A percentile compares a stretch with the other conserved stretches of the same genome.
These are phyloP conservation scores for Macaca nemestrina DNA, from an alignment of 2,113 vertebrate genomes.

Conservation along the genomic window DNA sequence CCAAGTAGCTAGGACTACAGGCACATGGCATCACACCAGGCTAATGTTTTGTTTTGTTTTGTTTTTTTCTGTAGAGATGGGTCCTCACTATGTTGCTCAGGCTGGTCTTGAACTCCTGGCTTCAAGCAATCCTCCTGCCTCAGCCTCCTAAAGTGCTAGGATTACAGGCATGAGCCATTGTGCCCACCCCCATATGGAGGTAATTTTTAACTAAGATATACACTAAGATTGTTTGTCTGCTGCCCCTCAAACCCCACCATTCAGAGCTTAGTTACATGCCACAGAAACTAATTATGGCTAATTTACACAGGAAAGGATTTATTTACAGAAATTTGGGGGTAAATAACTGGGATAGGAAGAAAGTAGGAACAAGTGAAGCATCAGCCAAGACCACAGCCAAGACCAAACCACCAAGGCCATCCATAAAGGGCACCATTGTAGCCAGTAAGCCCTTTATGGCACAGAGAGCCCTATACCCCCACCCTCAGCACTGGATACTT, in stretches of 20 bases:
- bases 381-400: not conserved
- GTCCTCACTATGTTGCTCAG: too few species aligned
- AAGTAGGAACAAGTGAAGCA: not conserved
- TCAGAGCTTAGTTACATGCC: not conserved
- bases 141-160: too few species aligned
- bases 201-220: not conserved
- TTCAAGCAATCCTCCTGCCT: too few species aligned
- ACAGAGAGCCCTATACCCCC: not conserved
- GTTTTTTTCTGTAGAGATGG: too few species aligned
- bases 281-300: not conserved
- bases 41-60: too few species aligned
- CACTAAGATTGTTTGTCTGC: not conserved
- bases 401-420: not conserved
- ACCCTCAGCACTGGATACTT: too few species aligned
- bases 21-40: too few species aligned
- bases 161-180: too few species aligned
- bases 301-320: not conserved
- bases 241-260: not conserved
- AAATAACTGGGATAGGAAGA: not conserved
- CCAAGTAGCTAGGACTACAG: too few species aligned
- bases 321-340: not conserved
- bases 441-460: not conserved
- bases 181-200: not conserved
- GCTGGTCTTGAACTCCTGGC: too few species aligned
- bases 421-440: not conserved